Percentiles rank a stretch among this genome's conserved stretches.
Evolutionary conservation across 2,888 invertebrate species (phyloP).

Genomic region (Pseudococcus viburni): DNA sequence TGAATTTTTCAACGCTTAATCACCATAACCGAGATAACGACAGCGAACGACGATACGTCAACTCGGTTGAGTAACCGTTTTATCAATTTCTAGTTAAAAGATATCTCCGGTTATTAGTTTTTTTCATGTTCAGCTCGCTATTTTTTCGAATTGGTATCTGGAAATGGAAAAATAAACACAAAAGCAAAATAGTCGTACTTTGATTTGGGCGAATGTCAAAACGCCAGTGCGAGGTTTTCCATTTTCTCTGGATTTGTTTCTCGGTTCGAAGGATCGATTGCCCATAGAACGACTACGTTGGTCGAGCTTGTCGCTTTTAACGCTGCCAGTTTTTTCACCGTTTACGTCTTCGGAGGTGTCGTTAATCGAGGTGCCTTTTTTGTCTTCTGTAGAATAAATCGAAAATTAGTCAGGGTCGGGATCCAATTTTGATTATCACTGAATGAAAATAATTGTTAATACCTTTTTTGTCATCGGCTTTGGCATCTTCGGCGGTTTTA

Average conservation of each 20-base stretch:
- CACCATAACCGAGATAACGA: neutral
- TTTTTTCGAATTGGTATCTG: neutral
- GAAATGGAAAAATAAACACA: neutral
- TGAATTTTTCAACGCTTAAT: neutral
- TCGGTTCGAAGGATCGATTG: neutral
- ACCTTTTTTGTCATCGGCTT: constrained; percentile 68
- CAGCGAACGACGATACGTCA: neutral
- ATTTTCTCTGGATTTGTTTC: constrained; percentile 23
- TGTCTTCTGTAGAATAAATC: constrained; percentile 25
- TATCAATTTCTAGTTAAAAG: neutral
- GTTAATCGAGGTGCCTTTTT: constrained; percentile 34
- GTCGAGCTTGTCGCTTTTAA: constrained; percentile 54
- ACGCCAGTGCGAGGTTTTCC: constrained; percentile 73
- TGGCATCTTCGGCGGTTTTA: constrained; percentile 27
- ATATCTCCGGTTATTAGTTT: neutral
- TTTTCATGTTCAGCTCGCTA: neutral
- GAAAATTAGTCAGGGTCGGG: neutral
- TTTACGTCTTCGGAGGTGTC: constrained; percentile 50
- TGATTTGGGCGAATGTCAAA: constrained; percentile 85
- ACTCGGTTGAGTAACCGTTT: neutral
- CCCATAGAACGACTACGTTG: neutral
- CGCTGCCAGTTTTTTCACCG: constrained; percentile 59
- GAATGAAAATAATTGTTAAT: neutral
- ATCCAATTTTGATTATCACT: too few species aligned
- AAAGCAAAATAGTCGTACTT: constrained; percentile 73